Base-by-base conservation (phyloP, 2,113 vertebrate species). In the Gopherus evgoodei region DNA sequence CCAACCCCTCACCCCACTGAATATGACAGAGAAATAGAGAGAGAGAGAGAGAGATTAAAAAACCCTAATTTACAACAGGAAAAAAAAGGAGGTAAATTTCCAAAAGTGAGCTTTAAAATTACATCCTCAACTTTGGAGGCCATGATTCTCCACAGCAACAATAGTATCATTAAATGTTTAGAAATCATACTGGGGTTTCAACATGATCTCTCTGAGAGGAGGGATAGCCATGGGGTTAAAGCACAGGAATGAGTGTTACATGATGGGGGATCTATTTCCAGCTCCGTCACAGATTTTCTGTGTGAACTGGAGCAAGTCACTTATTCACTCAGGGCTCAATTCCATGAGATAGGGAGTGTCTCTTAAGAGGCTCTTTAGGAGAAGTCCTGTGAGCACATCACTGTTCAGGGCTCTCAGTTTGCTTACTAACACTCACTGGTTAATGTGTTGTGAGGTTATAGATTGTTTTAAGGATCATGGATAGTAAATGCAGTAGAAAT, bases 191-290 rank as follows among this genome's bases (percentile, higher is more conserved):
- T 81, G 25, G 13, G 56, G 62, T 80, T 93, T 86, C 31, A 86
- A 5, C 8, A 50, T 22, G 8, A 47, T n/a, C 9, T 14, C 8
- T 95, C 29, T 89, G 24, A 84, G 93, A 25, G 38, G 25, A 57
- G 82, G 17, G n/a, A 35, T 25, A 56, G 57, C 56, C 47, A 90
- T 93, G 92, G 88, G 84, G 12, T 94, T 85, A 91, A 92, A 93
- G 49, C 83, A 88, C 72, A 87, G 29, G 44, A 84, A 27, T 93
- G 94, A 88, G 83, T 94, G 86, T 42, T 88, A 52, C 52, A 72
- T 91, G 91, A 92, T 95, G 65, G 84, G 79, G 89, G 93, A 82
- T 80, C n/a, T 38, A 79, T 94, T 94, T 97, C 83, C 80, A 90
- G 12, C 81, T 88, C 82, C 89, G 84, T 38, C 5, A 3, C 85